A percentile compares a stretch with the other conserved stretches of the same genome.
These are phyloP conservation scores for Myotis findleyi DNA, from an alignment of 2,797 vertebrate genomes.

Conservation along the genomic window DNA sequence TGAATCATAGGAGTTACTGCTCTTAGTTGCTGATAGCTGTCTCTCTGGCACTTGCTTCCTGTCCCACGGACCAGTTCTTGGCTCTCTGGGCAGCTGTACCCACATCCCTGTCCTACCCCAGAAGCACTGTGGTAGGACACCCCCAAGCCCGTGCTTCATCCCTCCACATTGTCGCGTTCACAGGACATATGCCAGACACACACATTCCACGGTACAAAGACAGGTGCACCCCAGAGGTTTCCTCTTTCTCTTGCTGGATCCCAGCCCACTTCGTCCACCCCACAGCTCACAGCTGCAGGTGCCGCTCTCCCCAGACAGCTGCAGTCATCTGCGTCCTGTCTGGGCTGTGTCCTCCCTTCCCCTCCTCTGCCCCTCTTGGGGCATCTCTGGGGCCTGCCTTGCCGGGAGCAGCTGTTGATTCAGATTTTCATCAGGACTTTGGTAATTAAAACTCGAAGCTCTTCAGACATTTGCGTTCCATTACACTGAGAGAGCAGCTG, in stretches of 20 bases:
- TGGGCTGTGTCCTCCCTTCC: slow-evolving; percentile 63
- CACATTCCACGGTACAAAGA: background rate
- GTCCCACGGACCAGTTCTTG: background rate
- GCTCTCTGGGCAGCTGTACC: background rate
- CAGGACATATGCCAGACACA: background rate
- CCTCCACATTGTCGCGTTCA: background rate
- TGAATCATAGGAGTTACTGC: background rate
- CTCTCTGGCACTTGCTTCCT: background rate
- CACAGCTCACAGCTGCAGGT: slow-evolving; percentile 71
- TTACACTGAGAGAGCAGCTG: slow-evolving; percentile 70
- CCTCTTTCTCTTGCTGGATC: background rate
- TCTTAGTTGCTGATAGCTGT: background rate
- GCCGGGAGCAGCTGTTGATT: slow-evolving; percentile 83
- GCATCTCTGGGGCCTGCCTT: slow-evolving; percentile 77
- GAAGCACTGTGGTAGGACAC: background rate
- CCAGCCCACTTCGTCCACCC: background rate
- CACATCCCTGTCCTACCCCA: background rate
- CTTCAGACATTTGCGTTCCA: slow-evolving; percentile 76
- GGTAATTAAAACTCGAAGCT: slow-evolving; percentile 79
- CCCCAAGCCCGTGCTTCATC: background rate
- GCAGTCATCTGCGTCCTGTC: slow-evolving; percentile 42
- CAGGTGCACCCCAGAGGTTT: slow-evolving; percentile 1
- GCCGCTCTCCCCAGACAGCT: slow-evolving; percentile 72
- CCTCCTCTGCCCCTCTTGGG: slow-evolving; percentile 36
- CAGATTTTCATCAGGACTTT: slow-evolving; percentile 82